Conservation (phyloP, 2,113 vertebrate genomes). For the Halcyon malimbica region DNA sequence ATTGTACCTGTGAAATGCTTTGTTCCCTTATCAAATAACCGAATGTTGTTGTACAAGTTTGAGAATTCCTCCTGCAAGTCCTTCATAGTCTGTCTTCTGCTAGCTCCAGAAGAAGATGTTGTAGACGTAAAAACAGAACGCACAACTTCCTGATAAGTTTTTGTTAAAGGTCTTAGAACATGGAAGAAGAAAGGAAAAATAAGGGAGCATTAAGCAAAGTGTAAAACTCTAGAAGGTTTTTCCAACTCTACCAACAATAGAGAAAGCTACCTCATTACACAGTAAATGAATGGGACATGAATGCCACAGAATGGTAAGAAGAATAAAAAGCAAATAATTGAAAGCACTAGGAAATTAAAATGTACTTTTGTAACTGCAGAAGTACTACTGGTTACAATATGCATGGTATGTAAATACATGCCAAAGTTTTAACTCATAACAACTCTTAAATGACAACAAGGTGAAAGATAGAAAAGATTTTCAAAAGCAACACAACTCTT, state of each 20-base stretch:
- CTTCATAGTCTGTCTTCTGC: conserved; percentile 89
- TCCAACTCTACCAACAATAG: neutral
- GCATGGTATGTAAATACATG: neutral
- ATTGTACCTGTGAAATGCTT: conserved; percentile 88
- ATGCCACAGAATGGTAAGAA: neutral
- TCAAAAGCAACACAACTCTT: neutral
- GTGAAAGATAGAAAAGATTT: neutral
- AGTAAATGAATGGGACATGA: neutral
- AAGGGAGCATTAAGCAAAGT: neutral
- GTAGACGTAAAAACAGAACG: conserved; percentile 87
- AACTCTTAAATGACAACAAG: neutral
- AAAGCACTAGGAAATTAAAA: neutral
- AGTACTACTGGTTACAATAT: neutral
- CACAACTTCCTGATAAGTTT: conserved; percentile 90
- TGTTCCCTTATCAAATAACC: conserved; percentile 90
- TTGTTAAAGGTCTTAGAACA: conserved; percentile 85
- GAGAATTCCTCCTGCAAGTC: conserved; percentile 95
- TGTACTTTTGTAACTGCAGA: neutral
- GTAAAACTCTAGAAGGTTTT: neutral
- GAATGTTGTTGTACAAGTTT: conserved; percentile 90
- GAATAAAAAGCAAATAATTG: neutral
- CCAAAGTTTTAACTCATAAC: neutral
- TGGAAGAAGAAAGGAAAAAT: neutral
- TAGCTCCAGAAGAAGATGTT: conserved; percentile 79
- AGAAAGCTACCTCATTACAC: neutral